These are phyloP conservation scores for Poecilia velifera DNA, from an alignment of 2,797 vertebrate species.

Conservation along the genomic window DNA sequence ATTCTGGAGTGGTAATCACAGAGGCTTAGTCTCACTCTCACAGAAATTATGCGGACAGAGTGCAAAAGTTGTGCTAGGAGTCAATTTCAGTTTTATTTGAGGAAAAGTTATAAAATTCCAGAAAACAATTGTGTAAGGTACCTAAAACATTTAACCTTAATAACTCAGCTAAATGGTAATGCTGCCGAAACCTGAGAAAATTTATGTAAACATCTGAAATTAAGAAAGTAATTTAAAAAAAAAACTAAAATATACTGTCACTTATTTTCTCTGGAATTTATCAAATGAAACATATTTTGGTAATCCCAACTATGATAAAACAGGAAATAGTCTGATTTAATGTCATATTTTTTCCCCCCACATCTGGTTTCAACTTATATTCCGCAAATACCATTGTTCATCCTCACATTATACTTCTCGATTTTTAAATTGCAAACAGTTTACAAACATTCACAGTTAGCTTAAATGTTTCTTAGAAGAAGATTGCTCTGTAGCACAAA, in stretches of 20 bases:
- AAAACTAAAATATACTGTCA: neutral
- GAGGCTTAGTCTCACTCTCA: neutral
- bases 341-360: neutral
- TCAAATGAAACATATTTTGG: neutral
- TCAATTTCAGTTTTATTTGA: neutral
- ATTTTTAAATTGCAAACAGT: neutral
- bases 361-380: neutral
- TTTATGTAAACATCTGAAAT: neutral
- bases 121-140: neutral
- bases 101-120: neutral
- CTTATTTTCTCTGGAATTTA: neutral
- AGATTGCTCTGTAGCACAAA: constrained; percentile 3
- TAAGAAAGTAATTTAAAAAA: neutral
- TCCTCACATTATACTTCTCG: neutral
- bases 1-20: neutral
- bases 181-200: neutral
- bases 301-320: neutral
- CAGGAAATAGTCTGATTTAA: neutral
- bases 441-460: neutral
- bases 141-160: neutral
- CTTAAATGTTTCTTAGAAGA: neutral
- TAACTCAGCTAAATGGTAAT: neutral
- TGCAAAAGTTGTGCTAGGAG: neutral
- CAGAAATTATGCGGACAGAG: neutral
- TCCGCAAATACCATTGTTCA: neutral